Evolutionary conservation across 2,888 invertebrate genomes (phyloP), one percentile per base, ranked within the genome.

Genomic region (Polia nebulosa): DNA sequence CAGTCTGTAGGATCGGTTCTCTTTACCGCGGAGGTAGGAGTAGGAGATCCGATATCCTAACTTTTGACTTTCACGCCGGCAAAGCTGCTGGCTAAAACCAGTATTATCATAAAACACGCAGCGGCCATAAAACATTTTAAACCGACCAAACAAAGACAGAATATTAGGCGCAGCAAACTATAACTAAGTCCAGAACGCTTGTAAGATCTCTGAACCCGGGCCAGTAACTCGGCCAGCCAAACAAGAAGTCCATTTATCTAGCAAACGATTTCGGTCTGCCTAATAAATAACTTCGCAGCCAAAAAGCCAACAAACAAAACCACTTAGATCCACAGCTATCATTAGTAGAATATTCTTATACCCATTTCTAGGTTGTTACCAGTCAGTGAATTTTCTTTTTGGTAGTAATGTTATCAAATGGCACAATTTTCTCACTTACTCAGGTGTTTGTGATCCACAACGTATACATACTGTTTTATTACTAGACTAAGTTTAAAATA

Each of bases 221-320:
- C 77, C 72, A 77, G 66, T 63, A 74, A 66, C 56, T 64, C 25
- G 55, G 70, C 62, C 8, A 61, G 75, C 78, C 78, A 82, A 83
- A 77, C 71, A 76, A 77, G 63, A 66, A 81, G 76, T 74, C 84
- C 83, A 89, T 89, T 87, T 86, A 85, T 87, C 84, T 83, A 78
- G 75, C 78, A 85, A 86, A 86, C 82, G 84, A 87, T 88, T 81
- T 86, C 81, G 85, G 84, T 68, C 76, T 76, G 72, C 64, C 84
- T 81, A 87, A 89, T 91, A 90, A 90, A 90, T 90, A 85, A 90
- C 87, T 85, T 86, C 82, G 71, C 78, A 80, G 76, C 87, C 87
- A 89, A 89, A 89, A 89, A 87, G 86, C 87, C 85, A 81, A 88
- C 88, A 88, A 91, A 90, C 90, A 91, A 91, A 88, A 85, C 88